Evolutionary conservation across 2,888 invertebrate species (phyloP).

Genomic region (Blastobasis lacticolella): DNA sequence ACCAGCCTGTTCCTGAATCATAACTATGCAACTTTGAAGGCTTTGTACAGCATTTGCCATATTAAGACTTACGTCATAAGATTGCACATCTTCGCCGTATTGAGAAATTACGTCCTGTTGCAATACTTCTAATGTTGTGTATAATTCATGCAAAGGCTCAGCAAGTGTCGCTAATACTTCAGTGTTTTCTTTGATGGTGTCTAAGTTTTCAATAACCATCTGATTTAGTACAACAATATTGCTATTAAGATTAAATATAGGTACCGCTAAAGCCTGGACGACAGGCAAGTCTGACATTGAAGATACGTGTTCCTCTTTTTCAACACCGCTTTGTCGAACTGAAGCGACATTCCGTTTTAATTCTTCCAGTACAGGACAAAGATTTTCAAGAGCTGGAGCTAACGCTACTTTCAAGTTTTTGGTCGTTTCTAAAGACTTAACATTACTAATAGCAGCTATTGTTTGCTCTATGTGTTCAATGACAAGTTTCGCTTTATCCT

Average conservation of each 20-base stretch:
- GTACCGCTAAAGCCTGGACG: constrained; percentile 45
- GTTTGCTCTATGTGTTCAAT: constrained; percentile 51
- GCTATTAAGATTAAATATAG: constrained; percentile 49
- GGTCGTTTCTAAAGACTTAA: constrained; percentile 38
- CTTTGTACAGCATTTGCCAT: constrained; percentile 53
- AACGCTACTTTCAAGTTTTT: constrained; percentile 26
- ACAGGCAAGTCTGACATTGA: constrained; percentile 56
- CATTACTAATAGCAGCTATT: constrained; percentile 43
- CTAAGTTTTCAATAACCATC: constrained; percentile 45
- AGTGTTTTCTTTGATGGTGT: constrained; percentile 35
- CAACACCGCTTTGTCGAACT: constrained; percentile 25
- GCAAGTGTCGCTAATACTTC: constrained; percentile 52
- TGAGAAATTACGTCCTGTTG: constrained; percentile 64
- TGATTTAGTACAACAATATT: constrained; percentile 48
- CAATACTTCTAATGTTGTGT: constrained; percentile 55
- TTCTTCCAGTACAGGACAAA: constrained; percentile 51
- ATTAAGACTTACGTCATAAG: constrained; percentile 36
- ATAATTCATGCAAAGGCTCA: constrained; percentile 57
- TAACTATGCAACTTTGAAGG: constrained; percentile 56
- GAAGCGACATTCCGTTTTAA: constrained; percentile 47
- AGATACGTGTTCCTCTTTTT: constrained; percentile 34
- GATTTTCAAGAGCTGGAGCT: constrained; percentile 37
- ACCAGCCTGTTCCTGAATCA: constrained; percentile 59
- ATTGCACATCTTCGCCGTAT: constrained; percentile 38
- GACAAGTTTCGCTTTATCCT: constrained; percentile 34